Base-by-base conservation (phyloP, 1,140 invertebrate species). In the Zelostemma sp. region DNA sequence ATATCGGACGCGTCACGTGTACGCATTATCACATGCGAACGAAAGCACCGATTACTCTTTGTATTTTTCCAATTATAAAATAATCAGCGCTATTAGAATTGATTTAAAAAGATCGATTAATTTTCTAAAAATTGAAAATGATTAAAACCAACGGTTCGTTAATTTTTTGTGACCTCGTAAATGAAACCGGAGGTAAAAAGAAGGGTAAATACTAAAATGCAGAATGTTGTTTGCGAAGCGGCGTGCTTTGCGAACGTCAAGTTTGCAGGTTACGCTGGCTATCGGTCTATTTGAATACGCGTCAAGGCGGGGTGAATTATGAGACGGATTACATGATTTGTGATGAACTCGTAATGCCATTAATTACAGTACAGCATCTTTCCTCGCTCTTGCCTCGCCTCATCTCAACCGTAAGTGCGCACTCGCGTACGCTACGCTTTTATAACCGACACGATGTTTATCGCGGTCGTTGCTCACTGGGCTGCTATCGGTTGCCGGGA, bases 311-410 rank as follows among this genome's bases (percentile, higher is more conserved):
- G 48, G 76, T 80, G 77, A 82, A 69, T 81, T 82, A 82, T 81
- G 80, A 72, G 76, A 80, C 75, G 73, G 73, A 63, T 68, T 59
- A 60, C 69, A 74, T 82, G 80, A 82, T 81, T 82, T 82, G 80
- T 77, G 80, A 81, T 74, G 79, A 77, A 76, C 79, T 74, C 67
- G 73, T 71, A 65, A 68, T 71, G 54, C 76, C 79, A 81, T 82
- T 82, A 81, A 82, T 82, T 82, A 81, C 70, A 51, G 48, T 47
- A 66, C 78, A 80, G 75, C 80, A 81, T 82, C 80, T 82, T 82
- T 82, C 79, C 78, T 81, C 80, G 80, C 76, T 75, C 74, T 75
- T 69, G 59, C 68, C 61, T 68, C 72, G 41, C 50, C 17, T 59
- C 47, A 14, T 45, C 9, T 11, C 9, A 15, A 6, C 40, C 8